These are phyloP conservation scores for Chrysaora quinquecirrha DNA, from an alignment of 30 jellyfish, hydroid and myxozoan genomes.

Conservation along the genomic window DNA sequence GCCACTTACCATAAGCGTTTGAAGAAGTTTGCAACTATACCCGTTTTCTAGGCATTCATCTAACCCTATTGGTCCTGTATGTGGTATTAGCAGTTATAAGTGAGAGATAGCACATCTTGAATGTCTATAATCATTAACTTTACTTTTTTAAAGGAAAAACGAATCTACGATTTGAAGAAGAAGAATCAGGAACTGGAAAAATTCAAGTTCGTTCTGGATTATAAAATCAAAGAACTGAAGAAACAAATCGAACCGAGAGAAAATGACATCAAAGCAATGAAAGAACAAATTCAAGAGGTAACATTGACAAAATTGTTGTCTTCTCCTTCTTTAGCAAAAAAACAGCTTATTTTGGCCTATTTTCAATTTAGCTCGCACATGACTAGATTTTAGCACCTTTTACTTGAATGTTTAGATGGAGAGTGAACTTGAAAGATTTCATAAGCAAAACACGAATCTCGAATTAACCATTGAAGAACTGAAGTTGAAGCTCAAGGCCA, in stretches of 20 bases:
- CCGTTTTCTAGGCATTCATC: too few species aligned
- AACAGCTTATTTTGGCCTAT: not conserved
- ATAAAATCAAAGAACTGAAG: constrained; percentile 94
- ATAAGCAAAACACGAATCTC: constrained; percentile 90
- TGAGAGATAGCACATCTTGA: too few species aligned
- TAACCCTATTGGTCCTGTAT: too few species aligned
- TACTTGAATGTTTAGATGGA: constrained; percentile 95
- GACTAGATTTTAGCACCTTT: too few species aligned
- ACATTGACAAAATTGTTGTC: too few species aligned
- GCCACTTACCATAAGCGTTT: too few species aligned
- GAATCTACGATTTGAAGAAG: constrained; percentile 97
- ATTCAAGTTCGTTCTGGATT: constrained; percentile 94
- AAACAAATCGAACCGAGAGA: constrained; percentile 99
- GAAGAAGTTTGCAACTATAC: too few species aligned
- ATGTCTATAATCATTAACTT: too few species aligned
- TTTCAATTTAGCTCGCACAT: too few species aligned
- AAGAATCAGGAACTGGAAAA: constrained; percentile 97
- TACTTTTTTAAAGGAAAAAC: constrained; percentile 78
- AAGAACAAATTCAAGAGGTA: constrained; percentile 98
- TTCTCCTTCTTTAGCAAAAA: not conserved
- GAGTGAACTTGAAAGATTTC: constrained; percentile 96
- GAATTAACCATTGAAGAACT: constrained; percentile 92
- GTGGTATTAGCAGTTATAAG: too few species aligned
- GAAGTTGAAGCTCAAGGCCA: constrained; percentile 79
- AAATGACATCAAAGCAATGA: constrained; percentile 97